Evolutionary conservation across 2,797 vertebrate genomes (phyloP), one percentile per base, ranked within the genome.

Genomic region (Champsocephalus gunnari): DNA sequence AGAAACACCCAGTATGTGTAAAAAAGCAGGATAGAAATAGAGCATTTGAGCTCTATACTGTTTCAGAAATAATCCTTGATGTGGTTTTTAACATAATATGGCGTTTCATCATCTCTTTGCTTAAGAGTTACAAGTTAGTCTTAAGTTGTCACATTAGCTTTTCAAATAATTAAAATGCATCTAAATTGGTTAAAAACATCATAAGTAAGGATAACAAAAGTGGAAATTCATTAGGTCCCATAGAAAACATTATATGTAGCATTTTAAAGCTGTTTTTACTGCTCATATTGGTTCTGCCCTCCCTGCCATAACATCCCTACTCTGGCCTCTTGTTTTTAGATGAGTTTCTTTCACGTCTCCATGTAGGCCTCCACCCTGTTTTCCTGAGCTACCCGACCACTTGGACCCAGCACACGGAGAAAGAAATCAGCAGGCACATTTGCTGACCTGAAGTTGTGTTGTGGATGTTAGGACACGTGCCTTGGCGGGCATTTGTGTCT

Each of bases 251-350:
- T 17, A 12, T 5, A 44, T 54, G 12, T 5, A n/a, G 34, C 17
- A 56, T 68, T 21, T 21, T 64, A 47, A 69, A 60, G 57, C 47
- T 12, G 12, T 64, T 53, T 62, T 48, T 76, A 56, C 34, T 9
- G 24, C 71, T 75, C 58, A 74, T 82, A 81, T 72, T 51, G 77
- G 45, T 79, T 66, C 54, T 81, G 51, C 71, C 66, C 80, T 83
- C 56, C 3, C 45, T 77, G 44, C 71, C 71, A 59, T 83, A 77
- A 76, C 81, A 65, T 87, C 88, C 84, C 79, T 54, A 71, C 59
- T 57, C 59, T 79, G 87, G 85, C 82, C 83, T 92, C 82, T 76
- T 80, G 77, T 85, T 86, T 84, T 84, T 59, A 82, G 79, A 84
- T 77, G 61, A 80, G 70, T 79, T 73, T 79, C 71, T 79, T 71